phyloP scores from a whole-genome alignment of 2,888 invertebrate species.

The Rhamphomyia laevipes region DNA sequence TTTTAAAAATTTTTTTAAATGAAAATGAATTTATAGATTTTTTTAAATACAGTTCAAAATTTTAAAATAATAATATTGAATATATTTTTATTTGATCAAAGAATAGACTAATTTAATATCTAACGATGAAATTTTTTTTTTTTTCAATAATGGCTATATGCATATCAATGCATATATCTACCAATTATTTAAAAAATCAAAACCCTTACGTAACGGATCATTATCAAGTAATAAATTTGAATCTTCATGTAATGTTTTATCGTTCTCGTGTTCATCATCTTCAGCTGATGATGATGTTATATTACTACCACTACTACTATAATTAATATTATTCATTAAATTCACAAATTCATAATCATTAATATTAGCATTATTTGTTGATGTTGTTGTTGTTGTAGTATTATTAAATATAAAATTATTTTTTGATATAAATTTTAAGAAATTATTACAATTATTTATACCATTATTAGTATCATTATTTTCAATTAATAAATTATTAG shows the following conservation, averaged over 20 bases:
- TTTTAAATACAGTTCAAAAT: too few relatives aligned
- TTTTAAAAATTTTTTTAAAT: too few relatives aligned
- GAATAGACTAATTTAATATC: too few relatives aligned
- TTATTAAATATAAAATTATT: slow-evolving; percentile 10
- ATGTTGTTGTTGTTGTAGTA: not conserved
- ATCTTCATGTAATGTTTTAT: slow-evolving; percentile 20
- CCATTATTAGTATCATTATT: not conserved
- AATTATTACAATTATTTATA: not conserved
- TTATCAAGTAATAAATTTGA: slow-evolving; percentile 20
- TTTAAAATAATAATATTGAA: too few relatives aligned
- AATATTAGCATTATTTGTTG: not conserved
- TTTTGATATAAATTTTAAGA: slow-evolving; percentile 10
- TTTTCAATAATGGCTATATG: too few relatives aligned
- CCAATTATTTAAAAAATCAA: slow-evolving; percentile 30
- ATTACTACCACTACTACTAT: slow-evolving; percentile 15
- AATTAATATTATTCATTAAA: slow-evolving; percentile 9
- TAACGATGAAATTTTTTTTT: too few relatives aligned
- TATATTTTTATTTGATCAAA: too few relatives aligned
- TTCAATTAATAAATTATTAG: not conserved
- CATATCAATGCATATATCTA: slow-evolving; percentile 10
- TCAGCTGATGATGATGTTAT: slow-evolving; percentile 17
- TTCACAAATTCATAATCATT: not conserved
- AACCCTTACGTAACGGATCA: slow-evolving; percentile 21
- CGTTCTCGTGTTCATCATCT: slow-evolving; percentile 13
- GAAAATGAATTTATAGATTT: too few relatives aligned